A percentile compares a stretch with the other conserved stretches of the same genome.
Conservation (phyloP, 23 tunicate genomes). For the Trididemnum nubilum region DNA sequence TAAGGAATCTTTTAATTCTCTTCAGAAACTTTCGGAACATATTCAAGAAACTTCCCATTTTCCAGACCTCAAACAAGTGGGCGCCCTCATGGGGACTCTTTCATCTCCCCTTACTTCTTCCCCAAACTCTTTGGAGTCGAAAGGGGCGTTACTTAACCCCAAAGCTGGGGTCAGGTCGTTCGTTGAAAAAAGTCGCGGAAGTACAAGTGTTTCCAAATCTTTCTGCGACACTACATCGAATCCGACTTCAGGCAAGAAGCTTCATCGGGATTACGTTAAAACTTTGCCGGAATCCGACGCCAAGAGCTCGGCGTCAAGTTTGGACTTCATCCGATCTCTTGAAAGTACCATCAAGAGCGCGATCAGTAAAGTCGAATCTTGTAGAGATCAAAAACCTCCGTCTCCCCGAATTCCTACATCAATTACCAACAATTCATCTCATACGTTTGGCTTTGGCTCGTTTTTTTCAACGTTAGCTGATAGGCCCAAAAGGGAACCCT, state of each 20-base stretch:
- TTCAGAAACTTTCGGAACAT: constrained; percentile 73
- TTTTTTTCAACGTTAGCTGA: not conserved
- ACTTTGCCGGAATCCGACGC: not conserved
- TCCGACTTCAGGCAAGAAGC: not conserved
- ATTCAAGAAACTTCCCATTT: constrained; percentile 61
- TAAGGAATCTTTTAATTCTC: constrained; percentile 57
- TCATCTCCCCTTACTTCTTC: not conserved
- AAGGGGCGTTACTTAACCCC: not conserved
- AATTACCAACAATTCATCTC: not conserved
- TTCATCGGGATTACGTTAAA: constrained; percentile 1
- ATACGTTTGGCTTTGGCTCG: not conserved
- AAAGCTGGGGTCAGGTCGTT: not conserved
- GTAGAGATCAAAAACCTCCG: not conserved
- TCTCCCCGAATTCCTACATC: not conserved
- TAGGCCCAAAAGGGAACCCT: not conserved
- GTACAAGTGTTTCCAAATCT: not conserved
- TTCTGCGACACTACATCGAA: not conserved
- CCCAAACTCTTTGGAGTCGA: not conserved
- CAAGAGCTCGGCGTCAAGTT: not conserved
- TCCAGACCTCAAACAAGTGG: not conserved
- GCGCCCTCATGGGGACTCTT: not conserved
- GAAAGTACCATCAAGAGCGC: constrained; percentile 92
- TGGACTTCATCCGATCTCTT: constrained; percentile 75
- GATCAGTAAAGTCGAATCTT: constrained; percentile 75
- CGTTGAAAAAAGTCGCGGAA: too few species aligned